These are phyloP conservation scores for Melipona beecheii DNA, from an alignment of 2,888 invertebrate species.

Conservation along the genomic window DNA sequence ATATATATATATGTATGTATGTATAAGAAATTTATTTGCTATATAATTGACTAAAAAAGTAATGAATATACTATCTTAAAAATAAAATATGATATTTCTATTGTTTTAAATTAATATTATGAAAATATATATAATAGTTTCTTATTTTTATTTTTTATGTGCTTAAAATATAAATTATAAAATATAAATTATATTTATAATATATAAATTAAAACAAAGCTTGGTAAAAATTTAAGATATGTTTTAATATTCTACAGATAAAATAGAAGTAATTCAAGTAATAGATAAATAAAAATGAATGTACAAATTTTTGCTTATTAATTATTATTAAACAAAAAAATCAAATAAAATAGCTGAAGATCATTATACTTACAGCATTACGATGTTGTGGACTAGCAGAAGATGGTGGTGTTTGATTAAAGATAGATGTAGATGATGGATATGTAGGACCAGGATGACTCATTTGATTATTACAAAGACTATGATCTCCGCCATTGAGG, in stretches of 20 bases:
- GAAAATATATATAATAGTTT: not conserved
- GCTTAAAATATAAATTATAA: not conserved
- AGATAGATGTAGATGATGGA: conserved; percentile 83
- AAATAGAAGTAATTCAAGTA: not conserved
- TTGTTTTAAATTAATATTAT: not conserved
- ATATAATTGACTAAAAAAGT: conserved; percentile 9
- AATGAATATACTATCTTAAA: conserved; percentile 9
- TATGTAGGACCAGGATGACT: conserved; percentile 85
- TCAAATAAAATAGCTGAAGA: conserved; percentile 2
- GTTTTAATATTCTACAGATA: not conserved
- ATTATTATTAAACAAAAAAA: not conserved
- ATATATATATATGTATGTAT: no score
- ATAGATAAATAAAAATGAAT: not conserved
- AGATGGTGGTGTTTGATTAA: conserved; percentile 85
- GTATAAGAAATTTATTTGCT: conserved; percentile 34
- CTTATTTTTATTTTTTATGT: not conserved
- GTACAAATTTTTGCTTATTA: not conserved
- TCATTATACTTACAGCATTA: conserved; percentile 81
- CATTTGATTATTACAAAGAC: conserved; percentile 85
- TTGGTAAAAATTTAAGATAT: not conserved
- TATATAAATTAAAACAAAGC: not conserved
- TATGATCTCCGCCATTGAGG: conserved; percentile 88
- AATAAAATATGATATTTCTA: not conserved
- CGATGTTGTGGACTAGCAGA: conserved; percentile 89
- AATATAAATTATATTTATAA: not conserved